phyloP scores from a whole-genome alignment of 2,113 vertebrate genomes.

The Stigmatopora nigra region DNA sequence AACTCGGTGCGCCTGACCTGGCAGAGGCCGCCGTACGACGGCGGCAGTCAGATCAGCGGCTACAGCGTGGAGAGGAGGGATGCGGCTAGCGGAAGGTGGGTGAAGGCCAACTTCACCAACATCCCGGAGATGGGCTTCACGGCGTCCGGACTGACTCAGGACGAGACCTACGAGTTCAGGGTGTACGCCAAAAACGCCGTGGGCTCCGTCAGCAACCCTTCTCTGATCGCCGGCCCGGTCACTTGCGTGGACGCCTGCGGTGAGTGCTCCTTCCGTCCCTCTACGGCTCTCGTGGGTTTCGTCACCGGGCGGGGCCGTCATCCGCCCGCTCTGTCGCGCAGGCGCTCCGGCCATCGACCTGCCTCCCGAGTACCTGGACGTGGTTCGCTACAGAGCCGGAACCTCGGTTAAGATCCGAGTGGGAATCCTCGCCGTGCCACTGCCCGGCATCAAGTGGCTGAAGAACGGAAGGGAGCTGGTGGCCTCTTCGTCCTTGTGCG shows the following conservation, averaged over 20 bases:
- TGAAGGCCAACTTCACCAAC: slow-evolving; percentile 95
- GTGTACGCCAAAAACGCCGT: slow-evolving; percentile 88
- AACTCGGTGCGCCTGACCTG: slow-evolving; percentile 82
- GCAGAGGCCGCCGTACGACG: slow-evolving; percentile 91
- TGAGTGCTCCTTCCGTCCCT: slow-evolving; percentile 57
- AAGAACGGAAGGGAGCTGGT: slow-evolving; percentile 86
- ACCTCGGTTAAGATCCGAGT: slow-evolving; percentile 81
- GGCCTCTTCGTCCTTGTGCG: slow-evolving; percentile 72
- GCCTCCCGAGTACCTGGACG: slow-evolving; percentile 90
- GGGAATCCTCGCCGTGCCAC: slow-evolving; percentile 86
- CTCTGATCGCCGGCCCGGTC: slow-evolving; percentile 84
- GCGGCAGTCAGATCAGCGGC: slow-evolving; percentile 94
- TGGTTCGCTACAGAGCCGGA: slow-evolving; percentile 91
- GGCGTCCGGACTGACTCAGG: slow-evolving; percentile 83
- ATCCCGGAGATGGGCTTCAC: slow-evolving; percentile 87
- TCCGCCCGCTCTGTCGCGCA: slow-evolving; percentile 46
- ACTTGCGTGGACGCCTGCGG: slow-evolving; percentile 89
- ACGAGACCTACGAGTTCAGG: slow-evolving; percentile 91
- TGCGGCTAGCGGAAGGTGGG: slow-evolving; percentile 85
- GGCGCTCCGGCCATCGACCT: slow-evolving; percentile 92
- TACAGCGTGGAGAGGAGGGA: slow-evolving; percentile 92
- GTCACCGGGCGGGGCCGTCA: neutral
- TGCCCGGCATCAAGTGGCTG: slow-evolving; percentile 86
- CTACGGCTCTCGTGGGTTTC: neutral
- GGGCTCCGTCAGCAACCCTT: slow-evolving; percentile 91